These are phyloP conservation scores for Protosalanx chinensis DNA, from an alignment of 2,797 vertebrate species.

Conservation along the genomic window DNA sequence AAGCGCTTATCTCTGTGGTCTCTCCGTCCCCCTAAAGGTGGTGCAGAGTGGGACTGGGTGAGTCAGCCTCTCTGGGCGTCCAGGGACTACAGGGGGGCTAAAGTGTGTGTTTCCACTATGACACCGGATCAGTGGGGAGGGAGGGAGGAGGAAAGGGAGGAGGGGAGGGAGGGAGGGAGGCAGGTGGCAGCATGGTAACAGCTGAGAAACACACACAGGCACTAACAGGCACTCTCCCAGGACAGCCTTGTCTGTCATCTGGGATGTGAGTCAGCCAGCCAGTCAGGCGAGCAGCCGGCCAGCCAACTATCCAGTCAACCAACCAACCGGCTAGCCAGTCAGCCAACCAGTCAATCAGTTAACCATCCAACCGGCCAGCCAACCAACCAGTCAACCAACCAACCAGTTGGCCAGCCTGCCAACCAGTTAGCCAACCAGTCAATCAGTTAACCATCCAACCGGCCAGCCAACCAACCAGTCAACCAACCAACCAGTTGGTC, in stretches of 20 bases:
- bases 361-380: neutral
- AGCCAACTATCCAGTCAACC: neutral
- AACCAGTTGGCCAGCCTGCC: neutral
- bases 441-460: neutral
- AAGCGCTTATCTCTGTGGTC: neutral
- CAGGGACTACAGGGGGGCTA: conserved; percentile 37
- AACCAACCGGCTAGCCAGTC: neutral
- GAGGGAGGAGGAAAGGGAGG: conserved; percentile 22
- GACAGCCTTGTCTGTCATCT: conserved; percentile 58
- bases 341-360: neutral
- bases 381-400: neutral
- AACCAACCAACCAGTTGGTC: neutral
- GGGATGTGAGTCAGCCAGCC: conserved; percentile 45
- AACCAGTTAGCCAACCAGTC: neutral
- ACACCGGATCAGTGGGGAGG: conserved; percentile 60
- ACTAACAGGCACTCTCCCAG: conserved; percentile 60
- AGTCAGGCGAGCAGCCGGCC: neutral
- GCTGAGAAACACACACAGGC: conserved; percentile 62
- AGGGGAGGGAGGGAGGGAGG: conserved; percentile 30
- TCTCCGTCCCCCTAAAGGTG: neutral
- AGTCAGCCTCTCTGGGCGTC: conserved; percentile 21
- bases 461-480: neutral
- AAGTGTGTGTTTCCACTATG: conserved; percentile 69
- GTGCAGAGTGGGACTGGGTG: neutral
- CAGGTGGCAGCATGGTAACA: conserved; percentile 61